Base-by-base conservation (phyloP, 2,888 invertebrate genomes). In the Spilosoma lubricipeda region DNA sequence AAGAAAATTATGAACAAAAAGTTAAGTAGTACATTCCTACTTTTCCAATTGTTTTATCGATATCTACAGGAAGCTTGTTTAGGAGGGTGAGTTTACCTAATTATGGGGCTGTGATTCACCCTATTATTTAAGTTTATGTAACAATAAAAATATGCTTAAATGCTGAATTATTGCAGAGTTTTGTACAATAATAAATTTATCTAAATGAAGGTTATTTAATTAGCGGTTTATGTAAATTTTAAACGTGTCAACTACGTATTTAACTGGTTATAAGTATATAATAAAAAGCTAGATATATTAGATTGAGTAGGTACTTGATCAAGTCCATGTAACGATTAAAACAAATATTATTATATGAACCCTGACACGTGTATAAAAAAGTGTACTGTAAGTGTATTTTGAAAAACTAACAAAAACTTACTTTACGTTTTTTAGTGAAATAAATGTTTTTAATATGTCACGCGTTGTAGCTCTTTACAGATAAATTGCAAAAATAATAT, bases 31-130 rank as follows among this genome's bases (percentile, higher is more conserved):
- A 73, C 75, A 72, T 77, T 11, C 39, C 11, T 7, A 36, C 36
- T 36, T 36, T 64, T 74, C 67, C 73, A 73, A 76, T 79, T 85
- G 86, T 89, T 90, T 81, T 81, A 84, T 89, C 90, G 84, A 90
- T 90, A 72, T 27, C 39, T 5, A 88, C 87, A 84, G 89, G 90
- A 89, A 86, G 82, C 79, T 72, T 68, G 75, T 74, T 80, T 70
- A 23, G 56, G 82, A 70, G 87, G 88, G 86, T 88, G 88, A 81
- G 78, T 79, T 76, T 65, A 27, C 67, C 72, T 71, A 75, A 77
- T 75, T 73, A 73, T 70, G 78, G 85, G 85, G 85, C 76, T 74
- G 76, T 59, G 36, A 71, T 79, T 69, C 64, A 27, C 65, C 65
- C 56, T 64, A 18, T 64, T 64, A 33, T 33, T 64, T 20, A 64